Evolutionary conservation across 2,888 invertebrate species (phyloP).

Genomic region (Anoplius nigerrimus): DNA sequence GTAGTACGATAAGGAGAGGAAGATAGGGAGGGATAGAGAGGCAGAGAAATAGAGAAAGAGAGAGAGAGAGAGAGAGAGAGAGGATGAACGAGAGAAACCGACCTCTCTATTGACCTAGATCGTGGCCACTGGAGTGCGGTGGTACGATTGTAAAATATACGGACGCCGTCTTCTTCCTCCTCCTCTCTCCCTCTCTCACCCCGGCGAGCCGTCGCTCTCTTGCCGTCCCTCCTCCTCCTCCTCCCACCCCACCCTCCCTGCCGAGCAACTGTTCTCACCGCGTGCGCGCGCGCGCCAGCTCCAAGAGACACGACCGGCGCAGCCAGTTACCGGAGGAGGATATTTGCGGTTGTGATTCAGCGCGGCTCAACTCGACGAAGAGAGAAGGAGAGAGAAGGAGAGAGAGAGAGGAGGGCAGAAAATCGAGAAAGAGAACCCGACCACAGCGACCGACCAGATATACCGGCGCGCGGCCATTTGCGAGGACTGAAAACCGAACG

Average conservation of each 20-base stretch:
- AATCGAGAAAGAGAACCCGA: conserved; percentile 49
- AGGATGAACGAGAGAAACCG: conserved; percentile 31
- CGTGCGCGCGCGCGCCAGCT: too few relatives aligned
- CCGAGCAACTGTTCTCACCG: neutral
- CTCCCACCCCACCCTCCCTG: neutral
- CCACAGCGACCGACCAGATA: conserved; percentile 50
- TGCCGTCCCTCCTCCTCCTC: conserved; percentile 8
- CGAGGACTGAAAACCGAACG: conserved; percentile 29
- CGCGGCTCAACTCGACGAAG: conserved; percentile 33
- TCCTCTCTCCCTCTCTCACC: conserved; percentile 16
- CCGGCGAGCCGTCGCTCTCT: conserved; percentile 13
- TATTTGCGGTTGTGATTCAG: conserved; percentile 68
- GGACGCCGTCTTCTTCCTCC: conserved; percentile 29
- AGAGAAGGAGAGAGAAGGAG: conserved; percentile 21
- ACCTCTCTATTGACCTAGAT: conserved; percentile 67
- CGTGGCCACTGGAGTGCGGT: conserved; percentile 48
- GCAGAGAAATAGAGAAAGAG: conserved; percentile 31
- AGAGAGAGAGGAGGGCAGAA: conserved; percentile 24
- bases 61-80: conserved; percentile 31
- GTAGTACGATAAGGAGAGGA: conserved; percentile 35
- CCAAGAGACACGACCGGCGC: conserved; percentile 34
- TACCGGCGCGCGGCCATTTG: conserved; percentile 39
- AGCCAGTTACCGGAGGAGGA: conserved; percentile 56
- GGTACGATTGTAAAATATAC: conserved; percentile 39
- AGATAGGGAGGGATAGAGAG: conserved; percentile 35